Base-by-base conservation (phyloP, 2,888 invertebrate genomes). In the Neoaliturus tenellus region DNA sequence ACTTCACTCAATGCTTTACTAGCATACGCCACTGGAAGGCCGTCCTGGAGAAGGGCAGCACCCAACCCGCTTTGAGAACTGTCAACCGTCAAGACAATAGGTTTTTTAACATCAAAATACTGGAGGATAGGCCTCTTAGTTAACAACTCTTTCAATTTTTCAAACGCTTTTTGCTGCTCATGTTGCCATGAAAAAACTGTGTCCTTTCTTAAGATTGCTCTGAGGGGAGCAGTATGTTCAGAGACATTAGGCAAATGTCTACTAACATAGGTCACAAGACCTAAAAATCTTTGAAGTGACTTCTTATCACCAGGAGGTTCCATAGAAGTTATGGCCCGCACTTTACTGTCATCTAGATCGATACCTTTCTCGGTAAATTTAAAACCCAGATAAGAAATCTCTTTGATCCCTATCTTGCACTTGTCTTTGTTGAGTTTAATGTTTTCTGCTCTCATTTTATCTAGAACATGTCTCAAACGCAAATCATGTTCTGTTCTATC, bases 241-340 rank as follows among this genome's bases (percentile, higher is more conserved):
- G 78, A 86, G 14, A 88, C 84, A 81, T 88, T 88, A 71, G 85
- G 85, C 39, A 89, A 85, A 83, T 87, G 89, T 86, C 87, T 86
- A 55, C 86, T 80, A 17, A 48, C 48, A 48, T 14, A 88, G 81
- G 86, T 88, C 88, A 31, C 87, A 88, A 6, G 87, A 85, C 89
- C 89, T 28, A 89, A 85, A 62, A 89, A 87, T 82, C 86, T 85
- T 78, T 88, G 85, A 0, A 89, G 39, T 14, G 87, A 87, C 84
- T 86, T 86, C 81, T 87, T 87, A 67, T 86, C 87, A 69, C 83
- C 86, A 23, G 88, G 88, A 28, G 55, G 23, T 33, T 86, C 85
- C 83, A 88, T 87, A 14, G 85, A 67, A 55, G 48, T 58, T 25
- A 88, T 87, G 6, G 86, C 87, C 80, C 87, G 67, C 8, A 88